Percentiles rank a stretch among this genome's conserved stretches.
Conservation (phyloP, 2,113 vertebrate species). For the Okapia johnstoni region DNA sequence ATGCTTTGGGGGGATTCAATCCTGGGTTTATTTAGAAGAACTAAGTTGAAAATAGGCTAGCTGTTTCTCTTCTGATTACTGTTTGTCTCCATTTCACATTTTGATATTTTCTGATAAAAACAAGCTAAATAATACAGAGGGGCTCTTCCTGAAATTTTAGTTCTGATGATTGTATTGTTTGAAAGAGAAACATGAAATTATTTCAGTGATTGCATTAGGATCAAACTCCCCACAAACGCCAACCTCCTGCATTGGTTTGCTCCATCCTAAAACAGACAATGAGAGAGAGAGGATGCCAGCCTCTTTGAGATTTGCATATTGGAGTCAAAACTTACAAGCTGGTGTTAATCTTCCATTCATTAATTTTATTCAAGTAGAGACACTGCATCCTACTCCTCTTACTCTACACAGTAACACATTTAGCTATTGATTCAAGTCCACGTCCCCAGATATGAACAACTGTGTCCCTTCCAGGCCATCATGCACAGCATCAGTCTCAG, state of each 20-base stretch:
- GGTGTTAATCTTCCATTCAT: background rate
- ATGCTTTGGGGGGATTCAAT: background rate
- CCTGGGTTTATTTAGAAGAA: background rate
- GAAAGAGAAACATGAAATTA: background rate
- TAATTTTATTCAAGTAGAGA: background rate
- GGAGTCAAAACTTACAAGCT: background rate
- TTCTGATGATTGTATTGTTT: background rate
- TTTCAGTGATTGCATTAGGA: background rate
- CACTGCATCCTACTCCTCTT: background rate
- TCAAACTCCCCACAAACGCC: no score
- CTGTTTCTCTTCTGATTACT: no score
- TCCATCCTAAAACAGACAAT: background rate
- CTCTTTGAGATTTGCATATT: background rate
- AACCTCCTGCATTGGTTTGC: background rate
- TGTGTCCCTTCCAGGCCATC: fast-evolving
- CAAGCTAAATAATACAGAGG: background rate
- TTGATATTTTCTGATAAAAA: background rate
- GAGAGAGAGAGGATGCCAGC: background rate
- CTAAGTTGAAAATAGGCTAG: background rate
- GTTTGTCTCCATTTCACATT: background rate
- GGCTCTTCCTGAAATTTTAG: background rate
- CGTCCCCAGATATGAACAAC: background rate
- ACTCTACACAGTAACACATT: background rate
- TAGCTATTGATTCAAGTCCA: background rate
- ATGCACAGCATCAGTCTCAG: fast-evolving